These are phyloP conservation scores for Leptoteleia sp. DNA, from an alignment of 1,140 invertebrate species.

Conservation along the genomic window DNA sequence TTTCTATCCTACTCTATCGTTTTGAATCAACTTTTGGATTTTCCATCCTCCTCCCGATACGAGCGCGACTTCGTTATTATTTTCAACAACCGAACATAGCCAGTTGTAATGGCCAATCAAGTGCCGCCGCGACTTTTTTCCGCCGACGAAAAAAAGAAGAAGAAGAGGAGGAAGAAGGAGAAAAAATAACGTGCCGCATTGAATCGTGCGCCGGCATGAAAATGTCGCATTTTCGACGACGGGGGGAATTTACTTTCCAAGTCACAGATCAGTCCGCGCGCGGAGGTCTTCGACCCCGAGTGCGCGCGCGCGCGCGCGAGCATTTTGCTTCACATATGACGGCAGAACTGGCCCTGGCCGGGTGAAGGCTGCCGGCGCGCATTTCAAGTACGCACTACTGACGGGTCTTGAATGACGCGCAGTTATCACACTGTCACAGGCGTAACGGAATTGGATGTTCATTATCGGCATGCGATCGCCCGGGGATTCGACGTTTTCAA, in stretches of 20 bases:
- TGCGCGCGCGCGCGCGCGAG: conserved; percentile 17
- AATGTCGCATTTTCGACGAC: conserved; percentile 15
- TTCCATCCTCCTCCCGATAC: too few species aligned
- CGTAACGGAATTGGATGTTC: conserved; percentile 70
- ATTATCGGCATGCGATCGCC: conserved; percentile 72
- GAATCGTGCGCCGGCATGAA: conserved; percentile 16
- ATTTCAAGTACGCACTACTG: conserved; percentile 64
- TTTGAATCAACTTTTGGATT: too few species aligned
- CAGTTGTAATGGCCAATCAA: too few species aligned
- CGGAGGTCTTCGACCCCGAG: conserved; percentile 56
- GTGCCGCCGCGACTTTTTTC: too few species aligned
- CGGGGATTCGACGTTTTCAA: conserved; percentile 61
- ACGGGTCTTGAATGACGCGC: conserved; percentile 64
- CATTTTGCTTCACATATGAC: conserved; percentile 58
- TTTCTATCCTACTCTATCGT: too few species aligned
- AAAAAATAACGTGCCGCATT: neutral
- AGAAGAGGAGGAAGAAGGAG: too few species aligned
- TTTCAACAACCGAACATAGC: too few species aligned
- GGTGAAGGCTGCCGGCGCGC: conserved; percentile 57
- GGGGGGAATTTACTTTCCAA: conserved; percentile 50
- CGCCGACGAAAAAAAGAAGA: too few species aligned
- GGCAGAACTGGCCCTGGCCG: conserved; percentile 51
- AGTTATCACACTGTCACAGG: conserved; percentile 62
- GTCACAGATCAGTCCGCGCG: conserved; percentile 33
- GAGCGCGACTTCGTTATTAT: too few species aligned